Conservation (phyloP, 2,797 vertebrate genomes). For the Halcyon leucocephala region DNA sequence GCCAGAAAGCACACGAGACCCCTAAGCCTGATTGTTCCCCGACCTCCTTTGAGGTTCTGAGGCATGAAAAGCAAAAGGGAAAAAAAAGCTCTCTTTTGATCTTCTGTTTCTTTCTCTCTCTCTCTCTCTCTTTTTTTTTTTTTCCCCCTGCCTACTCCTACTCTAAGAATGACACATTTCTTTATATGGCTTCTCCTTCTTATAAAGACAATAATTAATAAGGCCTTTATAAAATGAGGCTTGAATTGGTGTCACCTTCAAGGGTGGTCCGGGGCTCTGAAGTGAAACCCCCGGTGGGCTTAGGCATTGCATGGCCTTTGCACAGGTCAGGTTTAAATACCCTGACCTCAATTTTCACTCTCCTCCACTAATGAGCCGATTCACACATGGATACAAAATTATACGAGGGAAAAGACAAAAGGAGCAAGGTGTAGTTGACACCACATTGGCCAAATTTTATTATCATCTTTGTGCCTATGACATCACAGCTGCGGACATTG, state of each 20-base stretch:
- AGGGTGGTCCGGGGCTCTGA: constrained; percentile 91
- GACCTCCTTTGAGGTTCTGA: constrained; percentile 99
- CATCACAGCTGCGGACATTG: constrained; percentile 80
- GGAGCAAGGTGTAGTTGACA: constrained; percentile 81
- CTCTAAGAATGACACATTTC: constrained; percentile 94
- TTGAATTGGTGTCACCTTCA: constrained; percentile 93
- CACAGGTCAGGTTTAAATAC: constrained; percentile 96
- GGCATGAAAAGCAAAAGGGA: constrained; percentile 97
- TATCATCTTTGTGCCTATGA: constrained; percentile 79
- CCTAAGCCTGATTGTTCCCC: constrained; percentile 97
- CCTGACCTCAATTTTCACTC: constrained; percentile 97
- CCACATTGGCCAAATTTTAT: constrained; percentile 78
- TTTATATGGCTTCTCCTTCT: constrained; percentile 92
- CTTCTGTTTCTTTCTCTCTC: constrained; percentile 88
- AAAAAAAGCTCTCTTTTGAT: constrained; percentile 92
- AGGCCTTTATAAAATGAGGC: constrained; percentile 97
- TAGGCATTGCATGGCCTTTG: constrained; percentile 91
- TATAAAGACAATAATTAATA: constrained; percentile 99
- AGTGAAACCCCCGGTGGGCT: constrained; percentile 90
- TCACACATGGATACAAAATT: constrained; percentile 86
- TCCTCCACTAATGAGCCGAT: constrained; percentile 97
- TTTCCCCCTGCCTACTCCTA: constrained; percentile 88
- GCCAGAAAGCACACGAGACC: constrained; percentile 99
- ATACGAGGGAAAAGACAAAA: constrained; percentile 79
- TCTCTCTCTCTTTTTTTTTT: constrained; percentile 73